These are phyloP conservation scores for Caenorhabditis macrosperma DNA, from an alignment of 2,888 invertebrate genomes.

Conservation along the genomic window DNA sequence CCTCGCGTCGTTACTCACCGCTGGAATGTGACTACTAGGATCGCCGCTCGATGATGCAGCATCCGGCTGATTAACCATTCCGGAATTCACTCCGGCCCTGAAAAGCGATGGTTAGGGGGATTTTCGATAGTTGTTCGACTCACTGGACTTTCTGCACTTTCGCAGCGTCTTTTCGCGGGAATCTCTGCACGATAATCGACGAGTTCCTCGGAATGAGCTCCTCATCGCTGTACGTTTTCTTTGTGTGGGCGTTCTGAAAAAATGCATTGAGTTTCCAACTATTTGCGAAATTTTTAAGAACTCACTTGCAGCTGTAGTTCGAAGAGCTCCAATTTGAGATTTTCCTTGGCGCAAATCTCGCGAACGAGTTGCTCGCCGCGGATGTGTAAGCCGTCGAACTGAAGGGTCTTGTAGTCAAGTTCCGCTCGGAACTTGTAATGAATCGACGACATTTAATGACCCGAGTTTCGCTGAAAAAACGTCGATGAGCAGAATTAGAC, in stretches of 20 bases:
- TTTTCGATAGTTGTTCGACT: constrained; percentile 46
- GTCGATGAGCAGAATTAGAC: too few relatives aligned
- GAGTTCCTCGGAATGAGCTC: constrained; percentile 96
- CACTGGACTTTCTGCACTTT: constrained; percentile 80
- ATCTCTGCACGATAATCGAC: constrained; percentile 93
- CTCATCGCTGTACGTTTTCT: constrained; percentile 90
- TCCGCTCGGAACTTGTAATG: constrained; percentile 99
- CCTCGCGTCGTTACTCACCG: constrained; percentile 43
- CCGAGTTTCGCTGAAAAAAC: constrained; percentile 16
- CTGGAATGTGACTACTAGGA: constrained; percentile 51
- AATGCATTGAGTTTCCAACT: not conserved
- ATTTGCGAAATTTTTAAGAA: not conserved
- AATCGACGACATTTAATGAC: constrained; percentile 86
- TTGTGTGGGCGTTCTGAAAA: constrained; percentile 84
- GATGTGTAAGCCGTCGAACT: constrained; percentile 89
- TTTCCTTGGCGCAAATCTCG: constrained; percentile 94
- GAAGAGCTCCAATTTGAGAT: constrained; percentile 91
- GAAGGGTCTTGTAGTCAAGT: constrained; percentile 94
- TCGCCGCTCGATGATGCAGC: constrained; percentile 38
- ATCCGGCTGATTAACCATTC: constrained; percentile 61
- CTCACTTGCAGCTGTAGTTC: constrained; percentile 88
- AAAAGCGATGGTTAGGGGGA: not conserved
- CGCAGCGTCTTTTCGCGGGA: constrained; percentile 85
- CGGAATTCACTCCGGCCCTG: constrained; percentile 67
- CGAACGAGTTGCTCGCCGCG: constrained; percentile 95